Evolutionary conservation across 2,888 invertebrate genomes (phyloP).

Genomic region (Elegia similella): DNA sequence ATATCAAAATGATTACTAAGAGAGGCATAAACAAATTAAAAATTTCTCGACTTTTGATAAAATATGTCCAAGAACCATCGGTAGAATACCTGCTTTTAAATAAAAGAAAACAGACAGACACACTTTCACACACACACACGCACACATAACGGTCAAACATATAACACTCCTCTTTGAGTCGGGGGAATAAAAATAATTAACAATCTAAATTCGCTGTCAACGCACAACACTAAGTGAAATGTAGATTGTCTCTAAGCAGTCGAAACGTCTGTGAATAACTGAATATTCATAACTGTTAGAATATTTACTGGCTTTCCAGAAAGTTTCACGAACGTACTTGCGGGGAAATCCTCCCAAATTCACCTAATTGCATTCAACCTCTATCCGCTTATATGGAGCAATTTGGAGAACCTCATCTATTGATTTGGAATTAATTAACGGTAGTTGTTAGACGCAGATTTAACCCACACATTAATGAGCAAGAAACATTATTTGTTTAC

Average conservation of each 20-base stretch:
- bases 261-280: constrained; percentile 13
- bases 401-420: not conserved
- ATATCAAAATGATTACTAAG: no score
- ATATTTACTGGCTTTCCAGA: constrained; percentile 11
- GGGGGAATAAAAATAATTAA: not conserved
- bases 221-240: constrained; percentile 10
- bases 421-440: not conserved
- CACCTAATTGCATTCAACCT: not conserved
- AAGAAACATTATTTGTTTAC: no score
- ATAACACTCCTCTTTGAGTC: no score
- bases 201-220: not conserved
- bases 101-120: no score
- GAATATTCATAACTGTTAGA: constrained; percentile 18
- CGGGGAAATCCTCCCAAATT: not conserved
- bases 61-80: no score
- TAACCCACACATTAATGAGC: not conserved
- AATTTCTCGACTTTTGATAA: no score
- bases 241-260: constrained; percentile 14
- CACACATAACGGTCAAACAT: no score
- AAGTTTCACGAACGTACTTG: constrained; percentile 8
- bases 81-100: no score
- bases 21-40: no score
- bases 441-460: not conserved
- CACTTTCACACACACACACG: no score
- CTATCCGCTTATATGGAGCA: not conserved